Evolutionary conservation across 2,888 invertebrate genomes (phyloP).

Genomic region (Monochamus alternatus): DNA sequence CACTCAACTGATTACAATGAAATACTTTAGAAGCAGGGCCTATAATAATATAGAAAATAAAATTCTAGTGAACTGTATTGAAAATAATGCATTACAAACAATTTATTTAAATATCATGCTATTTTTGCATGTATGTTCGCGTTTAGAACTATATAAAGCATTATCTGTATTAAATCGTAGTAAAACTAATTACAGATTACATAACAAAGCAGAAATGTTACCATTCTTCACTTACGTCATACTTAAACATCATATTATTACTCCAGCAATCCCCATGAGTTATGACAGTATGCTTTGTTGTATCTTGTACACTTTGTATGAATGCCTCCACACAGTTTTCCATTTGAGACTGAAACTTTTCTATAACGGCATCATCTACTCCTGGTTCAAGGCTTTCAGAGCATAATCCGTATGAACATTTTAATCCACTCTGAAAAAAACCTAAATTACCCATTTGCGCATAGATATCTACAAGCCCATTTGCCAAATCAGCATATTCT

Average conservation of each 20-base stretch:
- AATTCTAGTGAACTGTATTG: no score
- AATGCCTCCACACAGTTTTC: neutral
- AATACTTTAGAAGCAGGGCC: no score
- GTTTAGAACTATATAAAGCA: no score
- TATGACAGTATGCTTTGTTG: neutral
- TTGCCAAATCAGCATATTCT: slow-evolving; percentile 21
- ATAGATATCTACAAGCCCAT: neutral
- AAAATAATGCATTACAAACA: no score
- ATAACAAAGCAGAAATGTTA: no score
- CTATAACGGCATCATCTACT: neutral
- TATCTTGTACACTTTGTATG: neutral
- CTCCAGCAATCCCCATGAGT: slow-evolving; percentile 23
- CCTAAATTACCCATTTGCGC: neutral
- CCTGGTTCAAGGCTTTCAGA: neutral
- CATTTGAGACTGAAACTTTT: neutral
- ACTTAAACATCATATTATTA: slow-evolving; percentile 25
- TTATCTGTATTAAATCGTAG: no score
- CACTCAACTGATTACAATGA: no score
- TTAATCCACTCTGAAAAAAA: neutral
- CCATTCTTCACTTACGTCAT: slow-evolving; percentile 6
- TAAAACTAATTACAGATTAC: no score
- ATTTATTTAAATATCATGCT: no score
- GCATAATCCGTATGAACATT: neutral
- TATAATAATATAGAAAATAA: no score
- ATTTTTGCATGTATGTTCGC: no score